These are phyloP conservation scores for Myiozetetes cayanensis DNA, from an alignment of 2,113 vertebrate species.

Conservation along the genomic window DNA sequence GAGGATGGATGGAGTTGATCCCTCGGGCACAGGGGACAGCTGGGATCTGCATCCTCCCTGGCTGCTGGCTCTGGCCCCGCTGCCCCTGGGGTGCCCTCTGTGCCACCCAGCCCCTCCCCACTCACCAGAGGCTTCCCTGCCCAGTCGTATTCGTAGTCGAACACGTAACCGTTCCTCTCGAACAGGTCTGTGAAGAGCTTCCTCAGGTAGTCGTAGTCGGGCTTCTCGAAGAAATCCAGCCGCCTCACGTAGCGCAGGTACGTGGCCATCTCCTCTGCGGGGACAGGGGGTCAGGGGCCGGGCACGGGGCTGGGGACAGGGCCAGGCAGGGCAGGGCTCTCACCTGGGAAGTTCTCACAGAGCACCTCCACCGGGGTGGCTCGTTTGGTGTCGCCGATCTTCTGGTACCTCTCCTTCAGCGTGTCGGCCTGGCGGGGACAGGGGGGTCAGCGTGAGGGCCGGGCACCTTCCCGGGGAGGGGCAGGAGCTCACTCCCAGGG, in stretches of 20 bases:
- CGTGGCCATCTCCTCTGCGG: conserved; percentile 93
- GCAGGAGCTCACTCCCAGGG: neutral
- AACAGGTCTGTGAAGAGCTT: conserved; percentile 96
- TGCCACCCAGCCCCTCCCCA: neutral
- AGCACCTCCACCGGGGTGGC: conserved; percentile 94
- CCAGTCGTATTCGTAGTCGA: conserved; percentile 98
- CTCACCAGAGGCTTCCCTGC: conserved; percentile 95
- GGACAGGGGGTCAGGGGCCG: neutral
- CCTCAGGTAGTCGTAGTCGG: conserved; percentile 93
- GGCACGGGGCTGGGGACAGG: neutral
- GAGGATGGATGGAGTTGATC: neutral
- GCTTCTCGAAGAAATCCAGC: conserved; percentile 97
- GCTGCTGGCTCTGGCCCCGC: fast-evolving
- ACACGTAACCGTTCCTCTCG: conserved; percentile 90
- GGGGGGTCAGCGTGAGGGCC: neutral
- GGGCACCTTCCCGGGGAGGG: fast-evolving
- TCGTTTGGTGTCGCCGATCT: conserved; percentile 96
- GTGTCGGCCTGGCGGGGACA: conserved; percentile 84
- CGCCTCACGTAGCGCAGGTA: conserved; percentile 95
- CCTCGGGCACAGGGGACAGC: fast-evolving
- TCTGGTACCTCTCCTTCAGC: conserved; percentile 96
- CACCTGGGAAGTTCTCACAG: conserved; percentile 95
- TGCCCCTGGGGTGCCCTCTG: neutral
- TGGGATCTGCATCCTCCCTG: neutral
- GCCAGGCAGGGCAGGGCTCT: conserved; percentile 9